Evolutionary conservation across 2,113 vertebrate genomes (phyloP).

Genomic region (Sylvilagus bachmani): DNA sequence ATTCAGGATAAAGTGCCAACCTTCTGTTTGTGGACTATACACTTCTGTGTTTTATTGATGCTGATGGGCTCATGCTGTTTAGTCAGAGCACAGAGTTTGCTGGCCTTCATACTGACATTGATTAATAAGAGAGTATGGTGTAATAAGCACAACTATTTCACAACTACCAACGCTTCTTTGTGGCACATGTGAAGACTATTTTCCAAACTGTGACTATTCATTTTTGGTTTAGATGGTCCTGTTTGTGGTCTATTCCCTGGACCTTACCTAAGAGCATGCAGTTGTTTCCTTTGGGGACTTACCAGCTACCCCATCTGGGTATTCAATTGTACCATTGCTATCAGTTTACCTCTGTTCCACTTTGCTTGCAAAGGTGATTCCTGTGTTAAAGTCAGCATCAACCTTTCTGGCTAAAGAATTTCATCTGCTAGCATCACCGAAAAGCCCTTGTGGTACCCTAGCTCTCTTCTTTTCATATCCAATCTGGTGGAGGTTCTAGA

Average conservation of each 20-base stretch:
- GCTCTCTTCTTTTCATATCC: not conserved
- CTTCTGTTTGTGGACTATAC: not conserved
- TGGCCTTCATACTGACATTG: not conserved
- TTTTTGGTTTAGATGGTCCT: conserved; percentile 7
- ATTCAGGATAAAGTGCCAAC: conserved; percentile 12
- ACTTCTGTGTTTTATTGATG: conserved; percentile 8
- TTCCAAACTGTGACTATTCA: not conserved
- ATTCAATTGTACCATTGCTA: not conserved
- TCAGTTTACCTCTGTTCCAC: not conserved
- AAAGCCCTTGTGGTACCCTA: not conserved
- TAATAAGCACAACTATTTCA: not conserved
- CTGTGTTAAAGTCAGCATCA: not conserved
- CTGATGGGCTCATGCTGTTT: not conserved
- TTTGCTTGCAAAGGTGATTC: not conserved
- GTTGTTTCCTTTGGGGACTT: not conserved
- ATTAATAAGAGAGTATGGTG: not conserved
- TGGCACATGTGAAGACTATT: not conserved
- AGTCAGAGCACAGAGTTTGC: not conserved
- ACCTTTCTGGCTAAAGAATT: not conserved
- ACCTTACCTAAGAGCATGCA: not conserved
- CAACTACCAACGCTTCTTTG: not conserved
- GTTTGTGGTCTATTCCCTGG: not conserved
- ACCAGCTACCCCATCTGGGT: not conserved
- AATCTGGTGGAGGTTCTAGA: not conserved
- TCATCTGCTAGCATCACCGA: not conserved